A percentile compares a stretch with the other conserved stretches of the same genome.
These are phyloP conservation scores for Holotrichia oblita DNA, from an alignment of 1,140 invertebrate genomes.

Conservation along the genomic window DNA sequence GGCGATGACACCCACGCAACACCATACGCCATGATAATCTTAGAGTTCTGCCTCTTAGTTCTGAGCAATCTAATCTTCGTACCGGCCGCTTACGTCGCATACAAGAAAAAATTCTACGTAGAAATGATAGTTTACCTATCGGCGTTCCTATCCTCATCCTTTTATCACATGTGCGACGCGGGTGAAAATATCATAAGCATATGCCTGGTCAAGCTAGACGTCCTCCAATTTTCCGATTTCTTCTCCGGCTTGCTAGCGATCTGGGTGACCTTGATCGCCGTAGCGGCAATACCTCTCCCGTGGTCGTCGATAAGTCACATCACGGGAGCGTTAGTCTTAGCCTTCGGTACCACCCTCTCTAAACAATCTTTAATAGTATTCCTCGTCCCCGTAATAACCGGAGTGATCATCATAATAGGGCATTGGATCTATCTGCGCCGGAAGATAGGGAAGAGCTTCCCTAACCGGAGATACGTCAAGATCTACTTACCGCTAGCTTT, in stretches of 20 bases:
- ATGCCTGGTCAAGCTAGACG: conserved; percentile 72
- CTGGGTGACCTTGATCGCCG: conserved; percentile 91
- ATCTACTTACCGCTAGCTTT: conserved; percentile 78
- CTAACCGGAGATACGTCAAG: conserved; percentile 66
- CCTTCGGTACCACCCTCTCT: conserved; percentile 84
- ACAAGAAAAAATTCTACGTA: conserved; percentile 79
- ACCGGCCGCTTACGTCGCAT: conserved; percentile 81
- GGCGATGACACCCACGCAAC: conserved; percentile 81
- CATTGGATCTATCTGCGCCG: conserved; percentile 73
- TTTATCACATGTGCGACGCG: conserved; percentile 83
- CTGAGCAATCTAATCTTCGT: conserved; percentile 88
- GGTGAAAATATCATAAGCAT: conserved; percentile 73
- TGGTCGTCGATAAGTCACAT: conserved; percentile 79
- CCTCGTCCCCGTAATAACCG: conserved; percentile 76
- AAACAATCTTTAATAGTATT: conserved; percentile 86
- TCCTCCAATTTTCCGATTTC: conserved; percentile 92
- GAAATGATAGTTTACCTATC: conserved; percentile 85
- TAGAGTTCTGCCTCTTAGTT: conserved; percentile 79
- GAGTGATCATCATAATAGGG: conserved; percentile 69
- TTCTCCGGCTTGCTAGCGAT: conserved; percentile 88
- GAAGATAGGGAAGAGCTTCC: conserved; percentile 64
- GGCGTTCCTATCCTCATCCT: conserved; percentile 89
- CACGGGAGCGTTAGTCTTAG: conserved; percentile 80
- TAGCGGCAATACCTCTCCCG: conserved; percentile 77
- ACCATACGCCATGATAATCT: conserved; percentile 70